Evolutionary conservation across 1,140 invertebrate genomes (phyloP).

Genomic region (Macrobrachium rosenbergii): DNA sequence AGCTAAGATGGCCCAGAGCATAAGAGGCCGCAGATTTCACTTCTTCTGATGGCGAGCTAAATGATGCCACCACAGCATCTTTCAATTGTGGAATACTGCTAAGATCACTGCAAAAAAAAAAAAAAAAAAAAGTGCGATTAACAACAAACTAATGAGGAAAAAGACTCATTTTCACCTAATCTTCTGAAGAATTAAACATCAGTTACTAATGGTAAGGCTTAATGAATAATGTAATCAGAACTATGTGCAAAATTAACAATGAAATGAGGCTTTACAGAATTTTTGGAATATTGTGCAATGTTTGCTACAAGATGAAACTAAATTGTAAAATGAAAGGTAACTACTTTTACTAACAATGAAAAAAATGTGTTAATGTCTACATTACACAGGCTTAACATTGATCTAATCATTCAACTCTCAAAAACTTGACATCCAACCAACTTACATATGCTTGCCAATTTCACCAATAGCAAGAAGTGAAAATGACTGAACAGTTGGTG

Average conservation of each 20-base stretch:
- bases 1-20: constrained; percentile 92
- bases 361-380: not conserved
- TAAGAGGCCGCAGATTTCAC: constrained; percentile 96
- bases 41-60: constrained; percentile 76
- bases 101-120: constrained; percentile 81
- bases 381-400: too few species aligned
- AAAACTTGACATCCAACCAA: constrained; percentile 52
- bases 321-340: too few species aligned
- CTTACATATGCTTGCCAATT: constrained; percentile 93
- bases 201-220: not conserved
- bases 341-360: too few species aligned
- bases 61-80: constrained; percentile 73
- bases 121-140: constrained; percentile 49
- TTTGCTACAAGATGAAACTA: too few species aligned
- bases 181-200: not conserved
- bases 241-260: too few species aligned
- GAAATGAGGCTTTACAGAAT: too few species aligned
- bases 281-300: too few species aligned
- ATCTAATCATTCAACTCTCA: too few species aligned
- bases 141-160: not conserved
- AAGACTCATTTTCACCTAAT: too few species aligned
- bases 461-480: constrained; percentile 94
- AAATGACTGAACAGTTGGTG: constrained; percentile 85
- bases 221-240: too few species aligned
- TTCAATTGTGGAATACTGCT: constrained; percentile 79